A percentile compares a stretch with the other conserved stretches of the same genome.
Evolutionary conservation across 2,797 vertebrate genomes (phyloP).

Genomic region (Acanthurus leucopareius): DNA sequence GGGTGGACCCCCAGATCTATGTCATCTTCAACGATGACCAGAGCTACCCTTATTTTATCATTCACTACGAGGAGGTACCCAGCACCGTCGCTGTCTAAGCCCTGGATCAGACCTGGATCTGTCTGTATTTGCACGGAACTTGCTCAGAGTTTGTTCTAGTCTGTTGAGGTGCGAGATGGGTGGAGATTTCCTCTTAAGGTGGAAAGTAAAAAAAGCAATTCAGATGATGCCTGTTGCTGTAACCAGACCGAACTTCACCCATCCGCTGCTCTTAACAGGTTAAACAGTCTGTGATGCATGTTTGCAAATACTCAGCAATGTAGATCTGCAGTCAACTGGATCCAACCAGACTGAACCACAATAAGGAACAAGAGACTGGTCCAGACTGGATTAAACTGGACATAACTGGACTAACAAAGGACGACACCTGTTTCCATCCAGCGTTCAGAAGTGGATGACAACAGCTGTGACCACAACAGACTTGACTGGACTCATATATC

Average conservation of each 20-base stretch:
- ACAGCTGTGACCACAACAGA: slow-evolving; percentile 33
- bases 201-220: slow-evolving; percentile 24
- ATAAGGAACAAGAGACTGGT: slow-evolving; percentile 31
- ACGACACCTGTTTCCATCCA: slow-evolving; percentile 48
- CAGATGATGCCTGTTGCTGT: slow-evolving; percentile 2
- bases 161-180: slow-evolving; percentile 20
- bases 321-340: slow-evolving; percentile 34
- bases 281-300: slow-evolving; percentile 35
- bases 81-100: slow-evolving; percentile 91
- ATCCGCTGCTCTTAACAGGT: slow-evolving; percentile 45
- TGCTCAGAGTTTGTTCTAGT: slow-evolving; percentile 34
- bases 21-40: slow-evolving; percentile 99
- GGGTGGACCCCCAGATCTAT: slow-evolving; percentile 98
- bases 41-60: slow-evolving; percentile 99
- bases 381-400: slow-evolving; percentile 55
- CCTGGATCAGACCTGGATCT: slow-evolving; percentile 36
- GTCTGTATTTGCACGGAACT: slow-evolving; percentile 55
- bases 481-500: slow-evolving; percentile 39
- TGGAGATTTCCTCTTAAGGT: slow-evolving; percentile 26
- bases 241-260: slow-evolving; percentile 18
- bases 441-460: slow-evolving; percentile 48
- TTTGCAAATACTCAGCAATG: slow-evolving; percentile 58
- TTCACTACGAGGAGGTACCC: slow-evolving; percentile 97
- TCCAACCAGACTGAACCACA: slow-evolving; percentile 45
- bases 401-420: slow-evolving; percentile 61